Evolutionary conservation across 1,140 invertebrate species (phyloP).

Genomic region (Pissodes strobi): DNA sequence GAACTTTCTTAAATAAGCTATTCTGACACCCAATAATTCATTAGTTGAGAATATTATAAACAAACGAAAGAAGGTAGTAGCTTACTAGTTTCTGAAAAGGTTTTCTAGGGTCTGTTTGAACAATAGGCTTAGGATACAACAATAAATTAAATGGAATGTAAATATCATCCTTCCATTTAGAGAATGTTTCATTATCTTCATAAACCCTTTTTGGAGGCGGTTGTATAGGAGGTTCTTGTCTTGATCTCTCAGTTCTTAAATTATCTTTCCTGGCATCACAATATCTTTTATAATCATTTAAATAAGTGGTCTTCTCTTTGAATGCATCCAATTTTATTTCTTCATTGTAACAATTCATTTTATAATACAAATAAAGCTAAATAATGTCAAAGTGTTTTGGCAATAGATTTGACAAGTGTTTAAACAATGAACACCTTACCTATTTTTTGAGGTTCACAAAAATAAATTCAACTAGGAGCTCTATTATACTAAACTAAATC

Average conservation of each 20-base stretch:
- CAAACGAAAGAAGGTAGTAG: no score
- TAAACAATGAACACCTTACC: no score
- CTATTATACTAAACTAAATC: no score
- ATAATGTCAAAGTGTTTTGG: background rate
- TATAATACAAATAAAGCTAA: background rate
- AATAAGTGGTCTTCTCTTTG: constrained; percentile 42
- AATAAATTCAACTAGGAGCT: no score
- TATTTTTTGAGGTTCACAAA: background rate
- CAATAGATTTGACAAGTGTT: no score
- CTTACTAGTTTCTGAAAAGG: constrained; percentile 33
- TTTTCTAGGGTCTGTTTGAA: constrained; percentile 41
- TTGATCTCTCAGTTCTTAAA: constrained; percentile 26
- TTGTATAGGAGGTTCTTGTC: constrained; percentile 18
- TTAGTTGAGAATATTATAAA: no score
- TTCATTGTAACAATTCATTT: constrained; percentile 36
- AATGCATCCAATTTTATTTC: constrained; percentile 43
- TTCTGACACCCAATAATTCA: no score
- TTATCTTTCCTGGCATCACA: constrained; percentile 14
- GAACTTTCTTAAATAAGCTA: no score
- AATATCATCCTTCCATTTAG: constrained; percentile 37
- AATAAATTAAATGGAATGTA: constrained; percentile 47
- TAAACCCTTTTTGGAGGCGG: constrained; percentile 5
- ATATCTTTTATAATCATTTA: constrained; percentile 47
- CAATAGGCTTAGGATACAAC: constrained; percentile 42
- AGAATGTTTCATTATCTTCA: constrained; percentile 45